Percentiles rank a stretch among this genome's conserved stretches.
These are phyloP conservation scores for Xestobium rufovillosum DNA, from an alignment of 2,888 invertebrate genomes.

Conservation along the genomic window DNA sequence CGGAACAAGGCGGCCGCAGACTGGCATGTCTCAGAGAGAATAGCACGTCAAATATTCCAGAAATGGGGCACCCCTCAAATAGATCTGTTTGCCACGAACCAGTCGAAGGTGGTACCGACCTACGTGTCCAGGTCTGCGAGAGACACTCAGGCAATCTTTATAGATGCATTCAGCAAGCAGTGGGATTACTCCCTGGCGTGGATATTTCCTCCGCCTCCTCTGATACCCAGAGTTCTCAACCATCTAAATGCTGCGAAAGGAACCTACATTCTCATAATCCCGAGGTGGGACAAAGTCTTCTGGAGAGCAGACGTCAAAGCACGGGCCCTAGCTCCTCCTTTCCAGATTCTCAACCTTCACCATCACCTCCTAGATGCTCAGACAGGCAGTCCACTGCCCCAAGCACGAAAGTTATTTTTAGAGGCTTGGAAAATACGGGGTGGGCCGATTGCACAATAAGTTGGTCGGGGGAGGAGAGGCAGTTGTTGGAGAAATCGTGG, in stretches of 20 bases:
- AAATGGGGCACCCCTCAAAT: slow-evolving; percentile 18
- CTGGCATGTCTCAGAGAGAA: slow-evolving; percentile 18
- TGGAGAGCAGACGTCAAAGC: slow-evolving; percentile 23
- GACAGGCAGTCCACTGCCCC: slow-evolving; percentile 19
- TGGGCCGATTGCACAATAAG: slow-evolving; percentile 19
- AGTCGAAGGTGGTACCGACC: slow-evolving; percentile 16
- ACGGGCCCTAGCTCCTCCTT: slow-evolving; percentile 16
- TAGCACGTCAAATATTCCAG: slow-evolving; percentile 14
- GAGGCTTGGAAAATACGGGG: slow-evolving; percentile 28
- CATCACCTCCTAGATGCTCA: slow-evolving; percentile 17
- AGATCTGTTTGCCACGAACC: slow-evolving; percentile 19
- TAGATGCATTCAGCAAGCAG: slow-evolving; percentile 21
- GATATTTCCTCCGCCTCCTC: slow-evolving; percentile 27
- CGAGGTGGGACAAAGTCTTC: slow-evolving; percentile 26
- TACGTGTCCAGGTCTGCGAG: slow-evolving; percentile 18
- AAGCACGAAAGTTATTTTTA: slow-evolving; percentile 21
- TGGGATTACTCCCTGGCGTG: slow-evolving; percentile 20
- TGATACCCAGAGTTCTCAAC: slow-evolving; percentile 21
- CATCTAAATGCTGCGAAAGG: slow-evolving; percentile 22
- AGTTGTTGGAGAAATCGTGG: not conserved
- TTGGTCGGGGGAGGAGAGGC: not conserved
- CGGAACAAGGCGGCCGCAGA: slow-evolving; percentile 15
- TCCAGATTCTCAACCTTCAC: slow-evolving; percentile 17
- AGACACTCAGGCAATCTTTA: slow-evolving; percentile 16
- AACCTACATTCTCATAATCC: slow-evolving; percentile 22